A percentile compares a stretch with the other conserved stretches of the same genome.
Evolutionary conservation across 2,797 vertebrate genomes (phyloP).

Genomic region (Synaphobranchus kaupii): DNA sequence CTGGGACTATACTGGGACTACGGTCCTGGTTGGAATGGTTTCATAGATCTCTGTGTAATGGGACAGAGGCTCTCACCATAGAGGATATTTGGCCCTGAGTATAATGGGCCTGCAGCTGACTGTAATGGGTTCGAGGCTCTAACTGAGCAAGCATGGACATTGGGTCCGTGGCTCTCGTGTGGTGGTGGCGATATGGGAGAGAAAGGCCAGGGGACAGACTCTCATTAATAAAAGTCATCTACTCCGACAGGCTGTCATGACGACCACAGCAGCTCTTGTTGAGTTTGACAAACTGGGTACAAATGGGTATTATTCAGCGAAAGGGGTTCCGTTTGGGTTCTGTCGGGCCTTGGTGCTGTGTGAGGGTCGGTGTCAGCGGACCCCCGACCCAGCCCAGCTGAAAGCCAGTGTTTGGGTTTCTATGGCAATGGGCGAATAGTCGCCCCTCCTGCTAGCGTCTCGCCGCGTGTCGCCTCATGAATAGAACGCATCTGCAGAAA

Average conservation of each 20-base stretch:
- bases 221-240: constrained; percentile 84
- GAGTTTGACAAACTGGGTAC: constrained; percentile 87
- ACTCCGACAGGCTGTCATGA: constrained; percentile 78
- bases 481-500: constrained; percentile 98
- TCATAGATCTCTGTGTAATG: background rate
- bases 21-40: background rate
- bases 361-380: constrained; percentile 84
- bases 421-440: constrained; percentile 94
- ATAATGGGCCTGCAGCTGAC: background rate
- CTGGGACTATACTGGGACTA: background rate
- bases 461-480: constrained; percentile 97
- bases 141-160: background rate
- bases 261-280: constrained; percentile 82
- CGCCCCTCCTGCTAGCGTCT: constrained; percentile 89
- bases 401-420: constrained; percentile 95
- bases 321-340: constrained; percentile 85
- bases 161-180: background rate
- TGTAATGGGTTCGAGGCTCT: background rate
- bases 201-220: constrained; percentile 39
- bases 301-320: constrained; percentile 92
- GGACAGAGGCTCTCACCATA: background rate
- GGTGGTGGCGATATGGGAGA: constrained; percentile 38
- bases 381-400: constrained; percentile 83
- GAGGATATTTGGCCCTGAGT: background rate
- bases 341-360: constrained; percentile 82